Conservation (phyloP, 2,113 vertebrate genomes). For the Saccopteryx bilineata region DNA sequence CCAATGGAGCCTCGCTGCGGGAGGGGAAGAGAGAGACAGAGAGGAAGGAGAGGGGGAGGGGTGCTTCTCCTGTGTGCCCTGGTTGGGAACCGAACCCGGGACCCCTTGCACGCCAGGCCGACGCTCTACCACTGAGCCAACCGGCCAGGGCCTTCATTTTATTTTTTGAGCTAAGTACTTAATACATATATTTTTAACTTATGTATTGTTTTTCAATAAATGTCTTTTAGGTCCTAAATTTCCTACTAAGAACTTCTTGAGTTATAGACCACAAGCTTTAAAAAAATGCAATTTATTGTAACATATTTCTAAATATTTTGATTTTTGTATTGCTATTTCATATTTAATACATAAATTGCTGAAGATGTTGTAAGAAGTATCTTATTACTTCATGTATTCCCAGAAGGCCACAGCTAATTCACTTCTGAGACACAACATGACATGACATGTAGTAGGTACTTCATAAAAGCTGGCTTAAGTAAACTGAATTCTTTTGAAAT, state of each 20-base stretch:
- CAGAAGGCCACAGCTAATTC: neutral
- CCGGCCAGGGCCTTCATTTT: no score
- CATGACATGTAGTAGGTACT: neutral
- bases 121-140: no score
- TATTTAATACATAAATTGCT: constrained; percentile 3
- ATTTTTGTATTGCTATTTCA: neutral
- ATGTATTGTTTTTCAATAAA: constrained; percentile 10
- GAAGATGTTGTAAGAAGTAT: constrained; percentile 9
- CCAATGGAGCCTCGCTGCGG: no score
- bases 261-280: neutral
- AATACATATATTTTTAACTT: neutral
- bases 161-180: constrained; percentile 20
- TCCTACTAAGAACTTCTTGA: neutral
- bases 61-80: no score
- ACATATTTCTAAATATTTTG: neutral
- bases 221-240: constrained; percentile 4
- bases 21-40: no score
- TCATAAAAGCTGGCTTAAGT: neutral
- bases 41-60: no score
- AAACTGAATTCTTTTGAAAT: neutral
- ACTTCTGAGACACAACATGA: neutral
- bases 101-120: no score
- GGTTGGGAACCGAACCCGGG: no score
- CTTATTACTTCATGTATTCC: neutral
- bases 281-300: neutral